Conservation (phyloP, 2,888 invertebrate genomes). For the Perithous albicinctus region DNA sequence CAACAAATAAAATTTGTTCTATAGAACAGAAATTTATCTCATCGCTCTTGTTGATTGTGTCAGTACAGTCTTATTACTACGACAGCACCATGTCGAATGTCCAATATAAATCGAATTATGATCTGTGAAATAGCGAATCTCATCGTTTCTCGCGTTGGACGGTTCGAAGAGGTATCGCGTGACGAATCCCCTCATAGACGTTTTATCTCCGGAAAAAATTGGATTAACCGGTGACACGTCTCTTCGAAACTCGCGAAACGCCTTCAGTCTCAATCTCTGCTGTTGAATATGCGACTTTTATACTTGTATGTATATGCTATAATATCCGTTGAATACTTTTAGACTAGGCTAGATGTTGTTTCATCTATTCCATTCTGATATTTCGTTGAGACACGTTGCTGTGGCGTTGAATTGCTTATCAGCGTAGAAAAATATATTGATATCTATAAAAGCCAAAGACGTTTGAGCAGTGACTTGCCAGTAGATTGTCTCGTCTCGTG, state of each 20-base stretch:
- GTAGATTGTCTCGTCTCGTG: slow-evolving; percentile 22
- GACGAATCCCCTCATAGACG: slow-evolving; percentile 65
- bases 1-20: too few relatives aligned
- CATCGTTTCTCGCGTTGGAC: slow-evolving; percentile 5
- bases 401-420: slow-evolving; percentile 12
- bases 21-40: too few relatives aligned
- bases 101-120: slow-evolving; percentile 49
- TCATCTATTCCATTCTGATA: background rate
- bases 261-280: slow-evolving; percentile 15
- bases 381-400: slow-evolving; percentile 17
- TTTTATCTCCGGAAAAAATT: slow-evolving; percentile 67
- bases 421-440: slow-evolving; percentile 3
- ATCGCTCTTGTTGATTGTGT: too few relatives aligned
- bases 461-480: slow-evolving; percentile 11
- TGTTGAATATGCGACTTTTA: slow-evolving; percentile 43
- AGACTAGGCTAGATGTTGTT: background rate
- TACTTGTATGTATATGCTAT: slow-evolving; percentile 20
- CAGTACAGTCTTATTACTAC: background rate
- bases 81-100: slow-evolving; percentile 37
- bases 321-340: slow-evolving; percentile 27
- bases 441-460: slow-evolving; percentile 47
- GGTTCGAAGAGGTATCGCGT: slow-evolving; percentile 63
- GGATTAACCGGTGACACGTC: slow-evolving; percentile 53
- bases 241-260: slow-evolving; percentile 35
- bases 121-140: slow-evolving; percentile 41